These are phyloP conservation scores for Campylorhamphus procurvoides DNA, from an alignment of 2,113 vertebrate species.

Conservation along the genomic window DNA sequence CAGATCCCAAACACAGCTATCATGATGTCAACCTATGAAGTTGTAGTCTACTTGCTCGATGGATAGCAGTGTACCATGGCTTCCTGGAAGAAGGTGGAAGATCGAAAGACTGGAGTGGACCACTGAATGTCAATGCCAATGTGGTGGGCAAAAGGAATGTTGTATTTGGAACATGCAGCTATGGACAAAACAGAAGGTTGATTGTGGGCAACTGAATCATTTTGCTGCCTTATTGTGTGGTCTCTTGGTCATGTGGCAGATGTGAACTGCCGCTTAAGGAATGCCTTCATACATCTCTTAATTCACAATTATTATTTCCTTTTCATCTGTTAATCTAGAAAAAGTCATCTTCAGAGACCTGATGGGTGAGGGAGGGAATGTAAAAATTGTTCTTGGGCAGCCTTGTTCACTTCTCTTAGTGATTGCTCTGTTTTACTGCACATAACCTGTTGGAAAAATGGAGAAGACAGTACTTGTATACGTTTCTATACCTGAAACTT, in stretches of 20 bases:
- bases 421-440: constrained; percentile 45
- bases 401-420: background rate
- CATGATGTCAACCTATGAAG: constrained; percentile 98
- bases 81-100: constrained; percentile 64
- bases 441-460: constrained; percentile 3
- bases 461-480: background rate
- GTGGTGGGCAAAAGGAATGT: constrained; percentile 46
- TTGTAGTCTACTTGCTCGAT: constrained; percentile 94
- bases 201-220: constrained; percentile 46
- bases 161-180: constrained; percentile 54
- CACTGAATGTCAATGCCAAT: constrained; percentile 58
- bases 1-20: constrained; percentile 99
- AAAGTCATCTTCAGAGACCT: constrained; percentile 32
- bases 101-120: constrained; percentile 80
- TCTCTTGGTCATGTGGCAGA: constrained; percentile 45
- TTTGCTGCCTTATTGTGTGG: constrained; percentile 62
- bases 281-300: constrained; percentile 58
- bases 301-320: constrained; percentile 60
- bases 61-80: constrained; percentile 76
- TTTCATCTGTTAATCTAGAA: background rate
- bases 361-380: background rate
- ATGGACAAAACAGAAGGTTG: constrained; percentile 51
- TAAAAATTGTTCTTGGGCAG: background rate
- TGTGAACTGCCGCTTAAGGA: constrained; percentile 29
- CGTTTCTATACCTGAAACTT: constrained; percentile 9